Evolutionary conservation across 2,888 invertebrate species (phyloP).

Genomic region (Pseudococcus viburni): DNA sequence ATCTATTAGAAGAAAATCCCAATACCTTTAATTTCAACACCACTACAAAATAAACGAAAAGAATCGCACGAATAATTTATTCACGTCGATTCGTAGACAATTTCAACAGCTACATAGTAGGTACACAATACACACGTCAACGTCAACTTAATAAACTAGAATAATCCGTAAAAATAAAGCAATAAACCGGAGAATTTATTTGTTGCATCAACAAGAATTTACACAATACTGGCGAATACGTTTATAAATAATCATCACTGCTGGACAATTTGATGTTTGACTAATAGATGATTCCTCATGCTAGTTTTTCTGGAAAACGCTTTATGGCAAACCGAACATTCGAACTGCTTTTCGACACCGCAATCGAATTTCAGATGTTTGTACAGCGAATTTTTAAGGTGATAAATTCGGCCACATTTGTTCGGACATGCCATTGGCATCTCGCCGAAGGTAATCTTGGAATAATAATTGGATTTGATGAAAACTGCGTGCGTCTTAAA

Average conservation of each 20-base stretch:
- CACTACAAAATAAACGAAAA: background rate
- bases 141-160: no score
- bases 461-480: background rate
- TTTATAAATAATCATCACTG: background rate
- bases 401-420: constrained; percentile 69
- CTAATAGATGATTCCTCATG: constrained; percentile 71
- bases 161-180: no score
- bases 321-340: constrained; percentile 71
- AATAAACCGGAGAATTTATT: background rate
- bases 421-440: constrained; percentile 63
- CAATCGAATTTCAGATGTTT: constrained; percentile 72
- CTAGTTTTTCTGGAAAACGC: constrained; percentile 71
- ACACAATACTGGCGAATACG: background rate
- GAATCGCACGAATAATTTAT: background rate
- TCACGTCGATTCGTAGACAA: background rate
- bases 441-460: background rate
- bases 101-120: background rate
- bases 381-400: constrained; percentile 71
- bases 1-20: background rate
- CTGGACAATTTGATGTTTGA: constrained; percentile 69
- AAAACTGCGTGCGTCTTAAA: background rate
- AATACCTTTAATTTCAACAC: no score
- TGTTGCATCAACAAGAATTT: background rate
- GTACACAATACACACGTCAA: no score
- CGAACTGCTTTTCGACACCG: constrained; percentile 72